phyloP scores from a whole-genome alignment of 2,797 vertebrate species.

The Distichodus sexfasciatus region DNA sequence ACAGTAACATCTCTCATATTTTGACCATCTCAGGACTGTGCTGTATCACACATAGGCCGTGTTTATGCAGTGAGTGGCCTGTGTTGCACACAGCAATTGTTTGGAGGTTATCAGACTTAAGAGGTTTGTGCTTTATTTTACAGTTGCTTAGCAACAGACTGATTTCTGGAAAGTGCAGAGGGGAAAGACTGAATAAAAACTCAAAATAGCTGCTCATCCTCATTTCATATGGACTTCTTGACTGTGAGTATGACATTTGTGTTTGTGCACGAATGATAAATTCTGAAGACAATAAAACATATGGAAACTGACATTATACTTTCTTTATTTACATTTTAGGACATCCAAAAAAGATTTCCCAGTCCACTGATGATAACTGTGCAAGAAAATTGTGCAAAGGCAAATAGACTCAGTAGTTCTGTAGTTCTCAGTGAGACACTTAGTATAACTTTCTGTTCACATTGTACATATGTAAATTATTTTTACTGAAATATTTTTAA shows the following conservation, averaged over 20 bases:
- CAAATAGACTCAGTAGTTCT: too few relatives aligned
- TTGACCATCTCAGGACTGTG: not conserved
- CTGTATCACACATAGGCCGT: slow-evolving; percentile 7
- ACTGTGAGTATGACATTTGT: slow-evolving; percentile 39
- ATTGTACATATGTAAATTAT: too few relatives aligned
- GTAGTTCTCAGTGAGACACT: too few relatives aligned
- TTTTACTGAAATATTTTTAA: too few relatives aligned
- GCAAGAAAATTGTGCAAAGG: too few relatives aligned
- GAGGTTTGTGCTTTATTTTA: slow-evolving; percentile 74
- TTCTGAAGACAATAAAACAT: too few relatives aligned
- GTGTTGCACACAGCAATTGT: slow-evolving; percentile 46
- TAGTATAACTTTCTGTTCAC: too few relatives aligned
- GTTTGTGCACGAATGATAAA: not conserved
- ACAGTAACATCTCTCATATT: slow-evolving; percentile 16
- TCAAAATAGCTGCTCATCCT: slow-evolving; percentile 51
- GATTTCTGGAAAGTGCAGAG: slow-evolving; percentile 54
- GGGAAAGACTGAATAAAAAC: slow-evolving; percentile 60
- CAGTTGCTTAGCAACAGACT: slow-evolving; percentile 81
- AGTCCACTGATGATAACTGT: too few relatives aligned
- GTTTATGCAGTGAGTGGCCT: slow-evolving; percentile 32
- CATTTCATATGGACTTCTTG: slow-evolving; percentile 47
- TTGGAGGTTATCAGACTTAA: slow-evolving; percentile 63
- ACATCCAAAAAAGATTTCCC: too few relatives aligned
- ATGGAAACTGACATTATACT: too few relatives aligned
- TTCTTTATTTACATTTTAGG: too few relatives aligned